These are phyloP conservation scores for Cryptocheilus praepositus DNA, from an alignment of 2,888 invertebrate genomes.

Conservation along the genomic window DNA sequence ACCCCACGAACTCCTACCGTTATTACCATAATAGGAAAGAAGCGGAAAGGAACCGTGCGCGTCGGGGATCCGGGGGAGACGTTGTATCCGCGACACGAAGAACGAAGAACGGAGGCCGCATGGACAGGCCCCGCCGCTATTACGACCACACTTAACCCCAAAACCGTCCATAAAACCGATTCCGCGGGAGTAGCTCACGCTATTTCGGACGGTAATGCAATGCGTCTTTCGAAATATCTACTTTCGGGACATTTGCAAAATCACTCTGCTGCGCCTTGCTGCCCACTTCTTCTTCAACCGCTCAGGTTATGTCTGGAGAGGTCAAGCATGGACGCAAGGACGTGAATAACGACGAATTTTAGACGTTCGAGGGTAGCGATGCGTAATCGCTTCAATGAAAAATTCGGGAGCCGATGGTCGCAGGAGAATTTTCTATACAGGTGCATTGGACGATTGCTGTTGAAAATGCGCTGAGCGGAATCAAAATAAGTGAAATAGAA, in stretches of 20 bases:
- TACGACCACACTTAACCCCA: constrained; percentile 21
- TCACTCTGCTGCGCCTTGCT: too few relatives aligned
- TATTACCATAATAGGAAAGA: constrained; percentile 27
- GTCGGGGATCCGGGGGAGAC: neutral
- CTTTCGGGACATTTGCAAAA: neutral
- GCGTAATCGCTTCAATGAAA: too few relatives aligned
- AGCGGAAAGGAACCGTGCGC: constrained; percentile 12
- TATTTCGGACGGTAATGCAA: constrained; percentile 9
- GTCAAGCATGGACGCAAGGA: too few relatives aligned
- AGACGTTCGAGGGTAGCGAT: too few relatives aligned
- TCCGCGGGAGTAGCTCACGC: constrained; percentile 6
- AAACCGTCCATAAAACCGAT: constrained; percentile 30
- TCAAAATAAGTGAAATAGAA: too few relatives aligned
- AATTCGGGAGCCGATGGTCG: too few relatives aligned
- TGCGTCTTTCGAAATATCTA: constrained; percentile 15
- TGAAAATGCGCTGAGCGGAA: too few relatives aligned
- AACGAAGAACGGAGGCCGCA: constrained; percentile 6
- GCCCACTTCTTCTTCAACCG: neutral
- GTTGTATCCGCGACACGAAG: constrained; percentile 1
- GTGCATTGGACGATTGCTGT: too few relatives aligned
- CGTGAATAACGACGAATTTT: too few relatives aligned
- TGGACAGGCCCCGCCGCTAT: constrained; percentile 6
- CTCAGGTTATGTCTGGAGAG: too few relatives aligned
- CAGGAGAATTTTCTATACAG: too few relatives aligned
- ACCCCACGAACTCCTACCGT: constrained; percentile 10